phyloP scores from a whole-genome alignment of 2,888 invertebrate genomes.

The Beris chalybata region DNA sequence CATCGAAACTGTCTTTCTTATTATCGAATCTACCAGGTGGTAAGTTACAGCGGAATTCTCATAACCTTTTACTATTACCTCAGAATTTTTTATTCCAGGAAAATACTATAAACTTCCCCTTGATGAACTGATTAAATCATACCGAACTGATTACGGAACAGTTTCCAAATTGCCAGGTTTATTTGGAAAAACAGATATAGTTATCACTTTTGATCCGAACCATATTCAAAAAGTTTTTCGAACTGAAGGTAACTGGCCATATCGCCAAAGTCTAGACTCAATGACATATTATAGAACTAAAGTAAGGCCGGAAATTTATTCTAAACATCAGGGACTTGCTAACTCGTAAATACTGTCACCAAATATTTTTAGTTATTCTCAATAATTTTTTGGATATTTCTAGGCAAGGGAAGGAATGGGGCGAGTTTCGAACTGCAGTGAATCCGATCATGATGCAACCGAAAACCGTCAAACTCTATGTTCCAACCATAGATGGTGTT shows the following conservation, averaged over 20 bases:
- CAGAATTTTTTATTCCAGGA: background rate
- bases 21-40: constrained; percentile 34
- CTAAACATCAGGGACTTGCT: constrained; percentile 42
- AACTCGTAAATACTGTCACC: constrained; percentile 39
- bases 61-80: no score
- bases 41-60: background rate
- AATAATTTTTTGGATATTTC: background rate
- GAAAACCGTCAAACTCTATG: constrained; percentile 60
- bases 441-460: constrained; percentile 70
- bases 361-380: background rate
- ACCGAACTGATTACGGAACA: constrained; percentile 52
- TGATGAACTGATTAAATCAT: background rate
- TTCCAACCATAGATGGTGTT: constrained; percentile 54
- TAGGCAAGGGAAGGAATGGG: constrained; percentile 67
- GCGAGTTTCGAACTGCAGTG: constrained; percentile 66
- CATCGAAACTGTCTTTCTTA: constrained; percentile 42
- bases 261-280: constrained; percentile 54
- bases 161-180: constrained; percentile 55
- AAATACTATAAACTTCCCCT: background rate
- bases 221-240: constrained; percentile 57
- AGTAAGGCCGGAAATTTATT: constrained; percentile 46
- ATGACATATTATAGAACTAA: constrained; percentile 55
- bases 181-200: constrained; percentile 49
- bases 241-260: constrained; percentile 58
- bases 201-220: constrained; percentile 60